These are phyloP conservation scores for Camponotus pennsylvanicus DNA, from an alignment of 1,140 invertebrate species.

Conservation along the genomic window DNA sequence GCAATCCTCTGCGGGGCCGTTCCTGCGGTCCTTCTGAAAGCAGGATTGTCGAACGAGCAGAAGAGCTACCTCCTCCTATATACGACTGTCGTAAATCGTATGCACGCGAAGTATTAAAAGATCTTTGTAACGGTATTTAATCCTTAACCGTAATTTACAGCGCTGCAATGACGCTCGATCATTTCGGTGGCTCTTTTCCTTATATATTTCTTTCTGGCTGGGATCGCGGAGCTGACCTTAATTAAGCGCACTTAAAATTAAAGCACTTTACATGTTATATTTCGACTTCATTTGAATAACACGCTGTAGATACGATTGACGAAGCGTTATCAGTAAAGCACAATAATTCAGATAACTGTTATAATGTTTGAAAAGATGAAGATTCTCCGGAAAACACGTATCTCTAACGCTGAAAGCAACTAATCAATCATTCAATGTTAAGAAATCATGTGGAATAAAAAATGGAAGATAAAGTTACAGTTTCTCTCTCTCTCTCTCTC, in stretches of 20 bases:
- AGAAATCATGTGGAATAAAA: constrained; percentile 21
- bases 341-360: constrained; percentile 6
- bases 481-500: not conserved
- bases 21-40: constrained; percentile 45
- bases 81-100: constrained; percentile 30
- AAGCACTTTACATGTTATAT: constrained; percentile 8
- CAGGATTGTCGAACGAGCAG: not conserved
- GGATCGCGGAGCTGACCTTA: not conserved
- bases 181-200: constrained; percentile 27
- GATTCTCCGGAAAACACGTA: constrained; percentile 18
- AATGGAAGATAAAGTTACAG: not conserved
- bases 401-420: constrained; percentile 6
- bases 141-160: constrained; percentile 56
- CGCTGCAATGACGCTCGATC: constrained; percentile 44
- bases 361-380: constrained; percentile 24
- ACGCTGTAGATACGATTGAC: not conserved
- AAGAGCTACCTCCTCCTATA: not conserved
- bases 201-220: not conserved
- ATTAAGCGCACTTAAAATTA: constrained; percentile 31
- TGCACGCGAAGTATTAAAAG: constrained; percentile 47
- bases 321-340: not conserved
- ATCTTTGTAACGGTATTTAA: constrained; percentile 56
- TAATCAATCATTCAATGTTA: constrained; percentile 6
- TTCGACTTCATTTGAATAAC: constrained; percentile 4
- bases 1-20: constrained; percentile 1